Percentiles rank a stretch among this genome's conserved stretches.
Conservation (phyloP, 64 coral and sea anemone genomes). For the Montipora capricornis region DNA sequence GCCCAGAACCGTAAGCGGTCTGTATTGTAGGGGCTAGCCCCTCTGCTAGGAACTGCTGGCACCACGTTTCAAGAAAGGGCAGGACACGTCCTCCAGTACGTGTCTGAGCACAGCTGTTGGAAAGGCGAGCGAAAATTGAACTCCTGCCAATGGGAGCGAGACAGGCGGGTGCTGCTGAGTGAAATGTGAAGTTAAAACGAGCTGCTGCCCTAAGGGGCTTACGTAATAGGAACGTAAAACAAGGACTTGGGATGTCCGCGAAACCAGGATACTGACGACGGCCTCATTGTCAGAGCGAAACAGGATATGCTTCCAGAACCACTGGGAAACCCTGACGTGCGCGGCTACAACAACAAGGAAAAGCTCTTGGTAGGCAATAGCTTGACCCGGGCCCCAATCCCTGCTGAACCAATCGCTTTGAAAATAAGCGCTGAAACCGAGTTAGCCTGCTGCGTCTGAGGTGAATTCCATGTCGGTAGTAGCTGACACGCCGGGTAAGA, state of each 20-base stretch:
- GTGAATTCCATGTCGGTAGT: constrained; percentile 10
- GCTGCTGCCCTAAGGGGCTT: background rate
- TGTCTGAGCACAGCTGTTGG: background rate
- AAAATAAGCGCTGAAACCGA: background rate
- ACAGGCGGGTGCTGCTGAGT: constrained; percentile 16
- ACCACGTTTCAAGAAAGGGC: background rate
- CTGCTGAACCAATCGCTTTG: background rate
- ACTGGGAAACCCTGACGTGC: constrained; percentile 5
- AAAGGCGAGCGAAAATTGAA: background rate
- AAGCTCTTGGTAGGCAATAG: constrained; percentile 21
- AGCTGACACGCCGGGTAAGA: background rate
- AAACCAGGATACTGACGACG: background rate
- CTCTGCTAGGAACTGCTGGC: no score
- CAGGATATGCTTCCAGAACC: constrained; percentile 15
- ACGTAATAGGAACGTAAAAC: background rate
- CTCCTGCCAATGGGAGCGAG: constrained; percentile 44
- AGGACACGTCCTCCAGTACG: constrained; percentile 8
- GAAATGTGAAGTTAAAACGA: constrained; percentile 25
- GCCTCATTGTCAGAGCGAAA: constrained; percentile 28
- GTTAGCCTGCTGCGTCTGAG: constrained; percentile 12
- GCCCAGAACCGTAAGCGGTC: background rate
- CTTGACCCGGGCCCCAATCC: background rate
- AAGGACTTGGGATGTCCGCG: constrained; percentile 1
- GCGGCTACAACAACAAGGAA: constrained; percentile 18
- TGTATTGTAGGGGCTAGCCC: no score